These are phyloP conservation scores for Acanthurus lineatus DNA, from an alignment of 2,797 vertebrate species.

Conservation along the genomic window DNA sequence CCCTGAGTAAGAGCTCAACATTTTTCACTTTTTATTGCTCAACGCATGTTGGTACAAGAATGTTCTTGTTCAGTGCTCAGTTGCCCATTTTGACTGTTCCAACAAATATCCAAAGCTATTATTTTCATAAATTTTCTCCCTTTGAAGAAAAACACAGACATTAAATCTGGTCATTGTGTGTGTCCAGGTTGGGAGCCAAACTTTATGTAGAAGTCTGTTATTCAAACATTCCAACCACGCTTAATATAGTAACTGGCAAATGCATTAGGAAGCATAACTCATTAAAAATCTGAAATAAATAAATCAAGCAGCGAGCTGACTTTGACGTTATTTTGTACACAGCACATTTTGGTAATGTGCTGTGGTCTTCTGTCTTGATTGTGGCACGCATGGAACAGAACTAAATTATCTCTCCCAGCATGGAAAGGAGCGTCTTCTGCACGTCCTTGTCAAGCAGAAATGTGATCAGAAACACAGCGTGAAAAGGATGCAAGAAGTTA, in stretches of 20 bases:
- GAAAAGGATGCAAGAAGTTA: constrained; percentile 4
- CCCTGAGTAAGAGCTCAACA: constrained; percentile 52
- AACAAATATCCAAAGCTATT: constrained; percentile 76
- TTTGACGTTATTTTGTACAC: constrained; percentile 81
- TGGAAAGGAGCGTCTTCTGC: constrained; percentile 70
- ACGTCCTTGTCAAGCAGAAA: constrained; percentile 51
- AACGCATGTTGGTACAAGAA: constrained; percentile 72
- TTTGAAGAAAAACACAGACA: constrained; percentile 69
- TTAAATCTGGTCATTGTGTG: constrained; percentile 74
- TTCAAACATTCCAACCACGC: constrained; percentile 79
- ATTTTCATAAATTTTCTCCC: constrained; percentile 74
- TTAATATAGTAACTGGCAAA: constrained; percentile 79
- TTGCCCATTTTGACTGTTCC: constrained; percentile 69
- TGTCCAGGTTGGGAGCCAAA: constrained; percentile 68
- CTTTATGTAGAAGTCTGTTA: constrained; percentile 69
- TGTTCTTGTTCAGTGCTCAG: constrained; percentile 58
- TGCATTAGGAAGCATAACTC: constrained; percentile 77
- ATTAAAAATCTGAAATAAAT: constrained; percentile 82
- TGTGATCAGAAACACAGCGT: constrained; percentile 59
- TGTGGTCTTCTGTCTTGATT: constrained; percentile 83
- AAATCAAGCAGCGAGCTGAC: constrained; percentile 78
- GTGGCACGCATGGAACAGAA: constrained; percentile 80
- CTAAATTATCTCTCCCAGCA: constrained; percentile 76
- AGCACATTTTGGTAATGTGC: constrained; percentile 81
- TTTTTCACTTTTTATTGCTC: constrained; percentile 72